Evolutionary conservation across 2,113 vertebrate species (phyloP).

Genomic region (Vulpes ferrilata): DNA sequence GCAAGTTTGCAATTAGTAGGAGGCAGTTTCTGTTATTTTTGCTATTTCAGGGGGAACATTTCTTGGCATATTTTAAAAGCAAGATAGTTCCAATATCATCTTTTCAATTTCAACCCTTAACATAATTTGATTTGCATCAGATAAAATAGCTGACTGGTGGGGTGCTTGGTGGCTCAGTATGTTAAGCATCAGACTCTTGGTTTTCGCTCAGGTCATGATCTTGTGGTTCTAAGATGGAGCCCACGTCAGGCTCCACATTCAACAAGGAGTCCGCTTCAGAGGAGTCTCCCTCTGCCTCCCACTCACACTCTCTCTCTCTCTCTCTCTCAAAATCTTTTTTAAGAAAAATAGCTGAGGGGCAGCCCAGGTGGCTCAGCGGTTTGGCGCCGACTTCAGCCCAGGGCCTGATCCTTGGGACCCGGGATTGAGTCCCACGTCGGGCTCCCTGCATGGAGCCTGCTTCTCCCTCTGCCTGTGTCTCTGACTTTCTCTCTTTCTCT

Average conservation of each 20-base stretch:
- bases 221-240: not conserved
- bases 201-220: not conserved
- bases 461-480: too few relatives aligned
- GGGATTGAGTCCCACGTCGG: too few relatives aligned
- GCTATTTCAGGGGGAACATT: not conserved
- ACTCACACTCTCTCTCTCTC: not conserved
- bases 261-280: not conserved
- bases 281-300: not conserved
- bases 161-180: not conserved
- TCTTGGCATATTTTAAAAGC: conserved; percentile 37
- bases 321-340: not conserved
- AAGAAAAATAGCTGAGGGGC: not conserved
- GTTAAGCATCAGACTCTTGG: not conserved
- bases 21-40: not conserved
- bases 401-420: too few relatives aligned
- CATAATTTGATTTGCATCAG: not conserved
- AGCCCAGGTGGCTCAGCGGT: too few relatives aligned
- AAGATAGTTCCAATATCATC: not conserved
- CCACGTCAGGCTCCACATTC: not conserved
- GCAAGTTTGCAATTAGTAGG: not conserved
- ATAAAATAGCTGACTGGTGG: not conserved
- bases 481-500: too few relatives aligned
- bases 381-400: too few relatives aligned
- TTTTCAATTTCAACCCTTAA: not conserved
- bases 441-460: too few relatives aligned